These are phyloP conservation scores for Gyrodactylus bullatarudis DNA, from an alignment of 1,140 invertebrate species.

Conservation along the genomic window DNA sequence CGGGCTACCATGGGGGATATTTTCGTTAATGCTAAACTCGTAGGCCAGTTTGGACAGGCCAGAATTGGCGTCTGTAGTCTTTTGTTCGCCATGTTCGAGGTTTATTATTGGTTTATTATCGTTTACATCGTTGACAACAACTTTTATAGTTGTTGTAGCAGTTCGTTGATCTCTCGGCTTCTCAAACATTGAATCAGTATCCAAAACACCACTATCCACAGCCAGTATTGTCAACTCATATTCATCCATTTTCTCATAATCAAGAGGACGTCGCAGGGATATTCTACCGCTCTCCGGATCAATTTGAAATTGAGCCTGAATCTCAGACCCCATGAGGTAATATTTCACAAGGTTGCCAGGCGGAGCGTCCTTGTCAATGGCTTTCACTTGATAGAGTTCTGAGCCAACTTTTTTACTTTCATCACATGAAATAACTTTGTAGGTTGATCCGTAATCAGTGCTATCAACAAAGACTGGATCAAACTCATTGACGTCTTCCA, in stretches of 20 bases:
- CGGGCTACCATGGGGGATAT: not conserved
- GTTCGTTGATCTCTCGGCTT: not conserved
- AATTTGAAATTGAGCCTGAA: not conserved
- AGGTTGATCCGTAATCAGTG: not conserved
- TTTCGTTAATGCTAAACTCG: not conserved
- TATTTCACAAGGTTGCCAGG: not conserved
- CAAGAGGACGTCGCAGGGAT: not conserved
- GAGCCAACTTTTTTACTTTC: not conserved
- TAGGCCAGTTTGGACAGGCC: not conserved
- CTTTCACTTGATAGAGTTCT: not conserved
- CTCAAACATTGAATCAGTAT: not conserved
- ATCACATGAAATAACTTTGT: not conserved
- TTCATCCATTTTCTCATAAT: not conserved
- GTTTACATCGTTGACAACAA: not conserved
- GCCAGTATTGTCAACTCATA: not conserved
- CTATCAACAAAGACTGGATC: not conserved
- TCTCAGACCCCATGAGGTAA: not conserved
- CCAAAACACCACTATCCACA: not conserved
- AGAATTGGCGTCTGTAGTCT: not conserved
- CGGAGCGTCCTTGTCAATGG: not conserved
- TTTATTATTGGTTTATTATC: constrained; percentile 1
- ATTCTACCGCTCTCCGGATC: not conserved
- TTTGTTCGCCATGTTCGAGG: not conserved
- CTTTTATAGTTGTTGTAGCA: not conserved
- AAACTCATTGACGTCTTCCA: not conserved